Evolutionary conservation across 1,140 invertebrate species (phyloP), one percentile per base, ranked within the genome.

Genomic region (Panulirus ornatus): DNA sequence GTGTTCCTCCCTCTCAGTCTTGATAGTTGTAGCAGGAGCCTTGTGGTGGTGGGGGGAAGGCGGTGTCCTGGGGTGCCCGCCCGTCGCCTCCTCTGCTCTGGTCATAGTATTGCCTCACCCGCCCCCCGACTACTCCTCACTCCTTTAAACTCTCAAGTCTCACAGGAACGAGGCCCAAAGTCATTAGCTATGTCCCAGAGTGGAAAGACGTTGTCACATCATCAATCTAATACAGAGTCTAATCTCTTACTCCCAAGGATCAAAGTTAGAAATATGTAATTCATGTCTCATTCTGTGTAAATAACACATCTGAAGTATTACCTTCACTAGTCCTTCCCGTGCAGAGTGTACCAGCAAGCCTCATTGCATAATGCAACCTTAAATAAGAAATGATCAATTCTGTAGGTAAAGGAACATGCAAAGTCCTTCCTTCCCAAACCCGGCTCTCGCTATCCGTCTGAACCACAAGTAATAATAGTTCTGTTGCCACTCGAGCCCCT

Each of bases 1-100:
- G 84, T 86, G 84, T 86, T 86, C 84, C 73, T 51, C 40, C 70
- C 44, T 78, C 66, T 78, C 40, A 54, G 44, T 86, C 34, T 40
- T 85, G 73, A n/a, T 86, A 63, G n/a, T 86, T 78, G 70, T 86
- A 47, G 54, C 58, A 40, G n/a, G 40, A 47, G 42, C 58, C 58
- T 27, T 30, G 2, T 66, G 58, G 22, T 19, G 54, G 54, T 22
- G 16, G 22, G 16, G 22, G 54, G 54, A 14, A 58, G 19, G 58
- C 58, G 58, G 58, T 30, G n/a, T 27, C n/a, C 58, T n/a, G 58
- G 30, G 58, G 58, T n/a, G 58, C 58, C 58, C 58, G 58, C 58
- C 58, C 27, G 58, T 66, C 8, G 9, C 51, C 51, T 54, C 9
- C 51, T 34, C 71, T 42, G 27, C 66, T 73, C 38, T 38, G 3